Evolutionary conservation across 2,888 invertebrate genomes (phyloP).

Genomic region (Eilema griseolum): DNA sequence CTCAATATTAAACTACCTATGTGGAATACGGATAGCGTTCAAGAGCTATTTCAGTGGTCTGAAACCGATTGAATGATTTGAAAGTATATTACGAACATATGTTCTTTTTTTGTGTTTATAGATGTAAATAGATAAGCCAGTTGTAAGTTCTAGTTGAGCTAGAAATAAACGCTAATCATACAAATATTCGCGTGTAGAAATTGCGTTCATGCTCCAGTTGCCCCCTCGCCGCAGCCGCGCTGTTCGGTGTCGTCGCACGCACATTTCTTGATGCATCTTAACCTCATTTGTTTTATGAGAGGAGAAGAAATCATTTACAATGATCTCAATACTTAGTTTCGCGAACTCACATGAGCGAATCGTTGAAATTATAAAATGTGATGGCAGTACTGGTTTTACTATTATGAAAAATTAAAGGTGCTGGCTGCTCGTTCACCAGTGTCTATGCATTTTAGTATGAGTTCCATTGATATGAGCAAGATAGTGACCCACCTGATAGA

Average conservation of each 20-base stretch:
- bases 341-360: neutral
- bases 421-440: neutral
- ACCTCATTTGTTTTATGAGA: constrained; percentile 30
- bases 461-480: no score
- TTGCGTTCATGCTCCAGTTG: constrained; percentile 56
- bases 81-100: neutral
- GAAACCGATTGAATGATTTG: neutral
- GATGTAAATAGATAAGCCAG: neutral
- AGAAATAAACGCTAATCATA: constrained; percentile 34
- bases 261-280: constrained; percentile 25
- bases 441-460: neutral
- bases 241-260: constrained; percentile 33
- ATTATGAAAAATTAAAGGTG: no score
- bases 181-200: constrained; percentile 53
- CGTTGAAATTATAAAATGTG: neutral
- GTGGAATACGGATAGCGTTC: neutral
- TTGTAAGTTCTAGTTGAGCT: constrained; percentile 3
- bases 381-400: neutral
- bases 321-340: constrained; percentile 29
- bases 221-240: constrained; percentile 21
- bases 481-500: neutral
- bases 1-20: neutral
- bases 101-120: neutral
- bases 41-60: neutral
- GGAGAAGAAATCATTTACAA: constrained; percentile 40